These are phyloP conservation scores for Manduca sexta DNA, from an alignment of 1,140 invertebrate genomes.

Conservation along the genomic window DNA sequence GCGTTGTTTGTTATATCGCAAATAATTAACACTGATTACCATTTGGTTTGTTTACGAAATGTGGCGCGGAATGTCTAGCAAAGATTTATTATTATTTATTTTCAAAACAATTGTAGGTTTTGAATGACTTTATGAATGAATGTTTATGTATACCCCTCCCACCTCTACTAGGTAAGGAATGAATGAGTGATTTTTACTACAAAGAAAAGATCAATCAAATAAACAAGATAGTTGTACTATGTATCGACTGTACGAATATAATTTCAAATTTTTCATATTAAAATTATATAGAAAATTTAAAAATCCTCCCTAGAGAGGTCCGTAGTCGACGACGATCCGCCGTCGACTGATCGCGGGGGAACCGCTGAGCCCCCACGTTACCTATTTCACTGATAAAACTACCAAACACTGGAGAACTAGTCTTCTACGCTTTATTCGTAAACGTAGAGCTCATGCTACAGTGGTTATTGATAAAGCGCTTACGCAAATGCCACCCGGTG, in stretches of 20 bases:
- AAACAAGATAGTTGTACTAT: background rate
- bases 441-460: slow-evolving; percentile 17
- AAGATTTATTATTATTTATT: too few species aligned
- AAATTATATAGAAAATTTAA: slow-evolving; percentile 6
- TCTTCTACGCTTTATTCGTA: background rate
- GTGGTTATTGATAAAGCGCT: slow-evolving; percentile 39
- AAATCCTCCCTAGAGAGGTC: slow-evolving; percentile 29
- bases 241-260: background rate
- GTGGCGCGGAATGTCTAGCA: too few species aligned
- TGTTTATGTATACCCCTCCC: too few species aligned
- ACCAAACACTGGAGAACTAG: background rate
- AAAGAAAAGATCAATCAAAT: too few species aligned
- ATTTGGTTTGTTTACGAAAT: too few species aligned
- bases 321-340: slow-evolving; percentile 58
- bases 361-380: slow-evolving; percentile 41
- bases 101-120: too few species aligned
- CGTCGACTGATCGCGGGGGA: slow-evolving; percentile 46
- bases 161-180: too few species aligned
- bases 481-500: slow-evolving; percentile 63
- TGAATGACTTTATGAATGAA: too few species aligned
- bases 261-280: background rate
- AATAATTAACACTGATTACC: too few species aligned
- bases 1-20: too few species aligned
- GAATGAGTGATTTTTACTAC: too few species aligned
- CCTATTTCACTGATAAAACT: slow-evolving; percentile 15